Conservation (phyloP, 1,140 invertebrate genomes). For the Drosophila murphyi region DNA sequence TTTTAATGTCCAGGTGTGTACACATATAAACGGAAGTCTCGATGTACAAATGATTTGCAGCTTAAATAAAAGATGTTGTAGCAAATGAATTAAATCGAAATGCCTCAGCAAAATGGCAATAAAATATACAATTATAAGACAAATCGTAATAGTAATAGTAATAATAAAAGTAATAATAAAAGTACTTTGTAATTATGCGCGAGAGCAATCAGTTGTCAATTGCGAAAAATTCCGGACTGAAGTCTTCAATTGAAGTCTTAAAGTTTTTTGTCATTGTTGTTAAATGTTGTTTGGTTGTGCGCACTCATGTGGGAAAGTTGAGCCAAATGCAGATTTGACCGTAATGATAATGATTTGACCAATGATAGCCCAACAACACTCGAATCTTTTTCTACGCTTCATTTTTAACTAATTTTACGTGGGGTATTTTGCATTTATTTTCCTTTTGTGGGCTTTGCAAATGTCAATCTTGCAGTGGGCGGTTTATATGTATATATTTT, state of each 20-base stretch:
- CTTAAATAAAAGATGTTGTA: not conserved
- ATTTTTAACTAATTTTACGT: conserved; percentile 14
- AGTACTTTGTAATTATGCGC: conserved; percentile 49
- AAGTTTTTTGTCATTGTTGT: conserved; percentile 47
- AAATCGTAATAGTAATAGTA: conserved; percentile 6
- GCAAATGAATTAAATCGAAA: conserved; percentile 15
- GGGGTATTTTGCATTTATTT: conserved; percentile 4
- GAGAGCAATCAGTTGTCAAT: conserved; percentile 67
- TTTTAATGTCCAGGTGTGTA: too few relatives aligned
- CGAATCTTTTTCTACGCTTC: not conserved
- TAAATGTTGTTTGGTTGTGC: conserved; percentile 36
- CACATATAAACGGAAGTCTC: too few relatives aligned
- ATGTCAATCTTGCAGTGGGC: conserved; percentile 27
- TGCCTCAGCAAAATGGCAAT: conserved; percentile 19
- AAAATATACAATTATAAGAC: not conserved
- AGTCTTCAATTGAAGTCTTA: conserved; percentile 38
- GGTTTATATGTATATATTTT: conserved; percentile 1
- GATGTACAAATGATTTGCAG: too few relatives aligned
- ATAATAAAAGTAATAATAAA: conserved; percentile 31
- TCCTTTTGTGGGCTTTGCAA: conserved; percentile 20
- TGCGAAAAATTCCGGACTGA: conserved; percentile 55
- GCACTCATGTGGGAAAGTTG: conserved; percentile 75
- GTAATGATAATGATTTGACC: conserved; percentile 56
- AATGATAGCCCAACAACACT: conserved; percentile 8
- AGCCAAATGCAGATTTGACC: conserved; percentile 72